A percentile compares a stretch with the other conserved stretches of the same genome.
Conservation (phyloP, 2,113 vertebrate genomes). For the Felis chaus region DNA sequence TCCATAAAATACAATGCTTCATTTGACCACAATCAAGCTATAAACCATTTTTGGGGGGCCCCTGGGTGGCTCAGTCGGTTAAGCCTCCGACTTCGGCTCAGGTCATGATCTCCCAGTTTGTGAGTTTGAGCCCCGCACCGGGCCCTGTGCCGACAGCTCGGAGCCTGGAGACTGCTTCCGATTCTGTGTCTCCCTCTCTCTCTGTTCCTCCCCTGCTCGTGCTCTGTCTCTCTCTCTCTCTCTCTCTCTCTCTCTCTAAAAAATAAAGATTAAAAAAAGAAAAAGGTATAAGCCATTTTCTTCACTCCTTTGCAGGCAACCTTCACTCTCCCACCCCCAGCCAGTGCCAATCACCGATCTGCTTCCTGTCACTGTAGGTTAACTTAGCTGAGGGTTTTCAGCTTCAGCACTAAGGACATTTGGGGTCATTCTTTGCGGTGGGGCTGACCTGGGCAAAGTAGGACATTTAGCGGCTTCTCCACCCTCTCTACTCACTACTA, state of each 20-base stretch:
- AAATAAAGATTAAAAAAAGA: too few relatives aligned
- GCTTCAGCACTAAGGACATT: not conserved
- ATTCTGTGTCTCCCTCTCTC: too few relatives aligned
- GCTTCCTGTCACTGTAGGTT: not conserved
- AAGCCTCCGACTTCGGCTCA: too few relatives aligned
- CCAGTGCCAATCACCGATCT: too few relatives aligned
- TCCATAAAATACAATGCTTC: not conserved
- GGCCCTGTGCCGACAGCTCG: too few relatives aligned
- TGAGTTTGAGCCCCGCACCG: accelerated
- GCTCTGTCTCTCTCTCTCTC: too few relatives aligned
- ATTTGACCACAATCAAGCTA: not conserved
- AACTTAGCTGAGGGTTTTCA: not conserved
- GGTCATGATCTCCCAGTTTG: too few relatives aligned
- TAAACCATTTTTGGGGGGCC: not conserved
- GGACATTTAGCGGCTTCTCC: too few relatives aligned
- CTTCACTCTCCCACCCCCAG: not conserved
- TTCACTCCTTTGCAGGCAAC: not conserved
- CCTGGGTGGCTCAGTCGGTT: too few relatives aligned
- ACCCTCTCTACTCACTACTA: not conserved
- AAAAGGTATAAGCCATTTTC: not conserved
- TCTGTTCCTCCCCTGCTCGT: too few relatives aligned
- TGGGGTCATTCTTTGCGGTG: not conserved
- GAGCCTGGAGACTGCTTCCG: too few relatives aligned
- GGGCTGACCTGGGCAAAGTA: not conserved
- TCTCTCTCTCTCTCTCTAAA: too few relatives aligned